Conservation (phyloP, 2,888 invertebrate species). For the Standfussiana lucernea region DNA sequence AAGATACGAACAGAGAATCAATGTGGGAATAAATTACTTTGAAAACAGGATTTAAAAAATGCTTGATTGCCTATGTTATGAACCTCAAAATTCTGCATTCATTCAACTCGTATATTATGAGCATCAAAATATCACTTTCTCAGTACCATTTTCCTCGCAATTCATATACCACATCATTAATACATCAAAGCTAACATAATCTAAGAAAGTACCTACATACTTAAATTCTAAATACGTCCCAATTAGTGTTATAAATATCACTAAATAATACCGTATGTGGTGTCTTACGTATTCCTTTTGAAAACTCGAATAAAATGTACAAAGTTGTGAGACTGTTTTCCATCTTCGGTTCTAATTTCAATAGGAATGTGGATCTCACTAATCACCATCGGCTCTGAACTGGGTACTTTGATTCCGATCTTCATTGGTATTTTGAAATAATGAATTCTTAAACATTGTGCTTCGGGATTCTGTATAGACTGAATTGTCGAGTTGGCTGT, state of each 20-base stretch:
- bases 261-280: not conserved
- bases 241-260: not conserved
- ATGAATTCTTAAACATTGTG: constrained; percentile 60
- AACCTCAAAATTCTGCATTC: not conserved
- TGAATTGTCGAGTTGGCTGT: not conserved
- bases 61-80: not conserved
- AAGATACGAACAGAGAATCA: not conserved
- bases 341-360: constrained; percentile 64
- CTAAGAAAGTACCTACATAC: not conserved
- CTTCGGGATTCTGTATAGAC: constrained; percentile 2
- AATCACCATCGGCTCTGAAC: constrained; percentile 61
- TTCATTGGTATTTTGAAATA: constrained; percentile 61
- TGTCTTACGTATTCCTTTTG: not conserved
- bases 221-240: not conserved
- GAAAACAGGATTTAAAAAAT: not conserved
- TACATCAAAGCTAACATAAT: not conserved
- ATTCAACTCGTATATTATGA: not conserved
- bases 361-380: constrained; percentile 68
- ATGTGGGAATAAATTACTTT: not conserved
- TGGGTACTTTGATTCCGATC: constrained; percentile 63
- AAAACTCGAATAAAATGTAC: constrained; percentile 43
- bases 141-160: not conserved
- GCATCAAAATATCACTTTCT: not conserved
- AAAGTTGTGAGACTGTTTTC: constrained; percentile 52
- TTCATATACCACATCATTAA: not conserved